Evolutionary conservation across 2,113 vertebrate species (phyloP), one percentile per base, ranked within the genome.

Genomic region (Colinus virginianus): DNA sequence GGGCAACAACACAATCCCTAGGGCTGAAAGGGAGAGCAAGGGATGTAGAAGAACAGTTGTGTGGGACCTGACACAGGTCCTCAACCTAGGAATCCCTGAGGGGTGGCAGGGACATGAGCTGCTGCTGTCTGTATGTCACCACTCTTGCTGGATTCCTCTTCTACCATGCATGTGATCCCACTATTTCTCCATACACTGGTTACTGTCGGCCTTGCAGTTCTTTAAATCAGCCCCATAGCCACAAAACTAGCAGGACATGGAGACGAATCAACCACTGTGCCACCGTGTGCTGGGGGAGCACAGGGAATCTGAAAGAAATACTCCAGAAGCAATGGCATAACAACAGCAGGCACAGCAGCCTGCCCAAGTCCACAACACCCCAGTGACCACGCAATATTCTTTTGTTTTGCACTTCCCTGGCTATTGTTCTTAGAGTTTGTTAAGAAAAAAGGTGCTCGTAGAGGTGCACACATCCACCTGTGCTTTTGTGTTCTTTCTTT

Each of bases 41-140:
- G 56, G 11, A 40, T 3, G 8, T 21, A 8, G 40, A 9, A 62
- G 28, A 69, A 46, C 63, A 78, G 36, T 14, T 28, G 19, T 28
- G 40, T 25, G 7, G 32, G 62, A 25, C 49, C 26, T 2, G 7
- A 36, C 11, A 0, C 0, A 62, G 32, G 59, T 49, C 8, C 32
- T 62, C 15, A 34, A 40, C 4, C 7, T 42, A 13, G 18, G 11
- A 26, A 10, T 11, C 23, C 36, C 56, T 64, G n/a, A 42, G 17
- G 9, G 9, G 28, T 16, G 10, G 55, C 30, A 56, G 18, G 32
- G 55, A 58, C 18, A 51, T 49, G 42, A 32, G 26, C 20, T 68
- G 19, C 19, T 68, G 69, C 13, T 21, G 20, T 19, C 56, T 23
- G 3, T 36, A 13, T 21, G 45, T 62, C 32, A 18, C 9, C 84